phyloP scores from a whole-genome alignment of 2,888 invertebrate species.

The Rhopalosiphum nymphaeae region DNA sequence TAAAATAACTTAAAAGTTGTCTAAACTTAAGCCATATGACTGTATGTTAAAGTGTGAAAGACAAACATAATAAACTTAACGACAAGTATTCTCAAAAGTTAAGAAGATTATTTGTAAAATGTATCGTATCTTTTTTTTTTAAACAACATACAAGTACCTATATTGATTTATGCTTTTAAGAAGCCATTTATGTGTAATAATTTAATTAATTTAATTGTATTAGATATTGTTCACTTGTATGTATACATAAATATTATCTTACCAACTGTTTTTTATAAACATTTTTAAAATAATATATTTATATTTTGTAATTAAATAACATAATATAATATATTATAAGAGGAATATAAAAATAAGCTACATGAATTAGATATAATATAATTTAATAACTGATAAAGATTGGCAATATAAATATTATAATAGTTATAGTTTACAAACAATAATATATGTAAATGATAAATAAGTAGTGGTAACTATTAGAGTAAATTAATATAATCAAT shows the following conservation, averaged over 20 bases:
- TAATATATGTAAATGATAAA: no score
- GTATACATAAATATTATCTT: neutral
- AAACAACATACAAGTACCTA: neutral
- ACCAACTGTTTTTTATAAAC: neutral
- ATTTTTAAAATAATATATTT: neutral
- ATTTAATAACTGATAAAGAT: no score
- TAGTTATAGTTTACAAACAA: no score
- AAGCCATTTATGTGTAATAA: constrained; percentile 59
- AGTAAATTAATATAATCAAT: no score
- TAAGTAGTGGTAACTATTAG: no score
- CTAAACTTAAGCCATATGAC: neutral
- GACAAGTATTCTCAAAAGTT: constrained; percentile 13
- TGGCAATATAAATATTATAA: no score
- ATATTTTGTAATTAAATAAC: neutral
- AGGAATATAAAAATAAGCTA: no score
- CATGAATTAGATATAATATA: no score
- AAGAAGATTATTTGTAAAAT: constrained; percentile 13
- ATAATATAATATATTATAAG: no score
- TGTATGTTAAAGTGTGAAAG: neutral
- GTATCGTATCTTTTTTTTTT: constrained; percentile 8
- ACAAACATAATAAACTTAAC: neutral
- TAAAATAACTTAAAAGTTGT: neutral
- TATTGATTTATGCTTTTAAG: constrained; percentile 50
- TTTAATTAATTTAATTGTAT: constrained; percentile 62
- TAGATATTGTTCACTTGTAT: constrained; percentile 27